phyloP scores from a whole-genome alignment of 2,888 invertebrate species.

The Lordiphosa andalusiaca region DNA sequence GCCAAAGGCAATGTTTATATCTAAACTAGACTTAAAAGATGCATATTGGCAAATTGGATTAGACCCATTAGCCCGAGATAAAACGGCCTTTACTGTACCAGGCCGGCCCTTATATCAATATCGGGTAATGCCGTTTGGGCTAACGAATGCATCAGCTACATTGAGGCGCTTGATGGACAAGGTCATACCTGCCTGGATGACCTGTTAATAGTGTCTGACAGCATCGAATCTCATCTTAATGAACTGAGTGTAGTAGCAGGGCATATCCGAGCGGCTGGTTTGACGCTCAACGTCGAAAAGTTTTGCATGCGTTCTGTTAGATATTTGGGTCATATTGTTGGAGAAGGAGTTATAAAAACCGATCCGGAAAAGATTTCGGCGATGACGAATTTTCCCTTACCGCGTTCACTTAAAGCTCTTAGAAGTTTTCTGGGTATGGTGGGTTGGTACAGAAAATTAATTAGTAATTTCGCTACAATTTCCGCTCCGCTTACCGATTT shows the following conservation, averaged over 20 bases:
- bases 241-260: neutral
- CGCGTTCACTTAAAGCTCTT: neutral
- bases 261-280: neutral
- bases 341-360: neutral
- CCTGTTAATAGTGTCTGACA: constrained; percentile 6
- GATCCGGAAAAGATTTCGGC: constrained; percentile 9
- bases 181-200: constrained; percentile 7
- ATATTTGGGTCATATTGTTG: constrained; percentile 2
- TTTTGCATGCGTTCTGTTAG: neutral
- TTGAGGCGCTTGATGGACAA: constrained; percentile 1
- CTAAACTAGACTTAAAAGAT: no score
- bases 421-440: constrained; percentile 10
- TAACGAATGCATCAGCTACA: constrained; percentile 21
- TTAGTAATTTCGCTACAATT: neutral
- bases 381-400: neutral
- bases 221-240: neutral
- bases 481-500: no score
- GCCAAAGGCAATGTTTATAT: no score
- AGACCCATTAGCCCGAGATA: constrained; percentile 10
- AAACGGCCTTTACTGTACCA: constrained; percentile 34
- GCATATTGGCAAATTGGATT: constrained; percentile 35
- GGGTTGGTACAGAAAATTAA: constrained; percentile 9
- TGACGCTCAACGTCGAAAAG: constrained; percentile 5
- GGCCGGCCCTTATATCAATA: constrained; percentile 33
- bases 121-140: constrained; percentile 33